Conservation (phyloP, 2,888 invertebrate genomes). For the Pycnomerus fuliginosus region DNA sequence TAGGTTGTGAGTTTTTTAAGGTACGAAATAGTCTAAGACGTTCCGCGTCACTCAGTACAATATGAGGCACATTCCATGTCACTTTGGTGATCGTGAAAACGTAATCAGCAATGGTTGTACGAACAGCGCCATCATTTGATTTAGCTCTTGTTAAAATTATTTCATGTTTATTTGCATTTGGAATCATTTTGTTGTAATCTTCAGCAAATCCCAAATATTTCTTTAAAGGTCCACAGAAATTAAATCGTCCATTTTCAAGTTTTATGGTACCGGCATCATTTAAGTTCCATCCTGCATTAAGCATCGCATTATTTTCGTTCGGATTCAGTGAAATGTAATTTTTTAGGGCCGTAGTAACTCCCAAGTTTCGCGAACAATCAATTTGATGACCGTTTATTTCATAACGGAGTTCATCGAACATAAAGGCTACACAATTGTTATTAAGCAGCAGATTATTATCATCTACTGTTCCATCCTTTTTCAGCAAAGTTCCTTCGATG, state of each 20-base stretch:
- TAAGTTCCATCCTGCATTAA: conserved; percentile 20
- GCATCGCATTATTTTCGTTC: conserved; percentile 5
- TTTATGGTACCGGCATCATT: conserved; percentile 5
- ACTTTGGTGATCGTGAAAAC: conserved; percentile 19
- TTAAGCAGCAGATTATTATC: conserved; percentile 2
- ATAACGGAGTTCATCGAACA: conserved; percentile 21
- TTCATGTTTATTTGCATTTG: conserved; percentile 49
- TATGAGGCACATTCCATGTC: conserved; percentile 29
- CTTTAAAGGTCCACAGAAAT: conserved; percentile 24
- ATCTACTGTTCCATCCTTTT: conserved; percentile 7
- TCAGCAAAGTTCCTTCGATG: conserved; percentile 18
- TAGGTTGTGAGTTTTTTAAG: conserved; percentile 15
- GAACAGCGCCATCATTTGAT: conserved; percentile 31
- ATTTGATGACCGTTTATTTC: conserved; percentile 29
- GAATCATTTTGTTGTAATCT: conserved; percentile 27
- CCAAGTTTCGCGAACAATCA: conserved; percentile 23
- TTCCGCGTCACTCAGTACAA: conserved; percentile 24
- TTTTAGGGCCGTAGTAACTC: conserved; percentile 21
- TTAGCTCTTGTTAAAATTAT: conserved; percentile 39
- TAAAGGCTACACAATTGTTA: too few relatives aligned
- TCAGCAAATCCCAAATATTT: conserved; percentile 28
- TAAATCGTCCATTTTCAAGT: conserved; percentile 13
- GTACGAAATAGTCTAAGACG: conserved; percentile 23
- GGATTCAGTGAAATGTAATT: conserved; percentile 18
- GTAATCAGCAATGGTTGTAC: conserved; percentile 11